A percentile compares a stretch with the other conserved stretches of the same genome.
These are phyloP conservation scores for Glaucopsyche alexis DNA, from an alignment of 2,888 invertebrate species.

Conservation along the genomic window DNA sequence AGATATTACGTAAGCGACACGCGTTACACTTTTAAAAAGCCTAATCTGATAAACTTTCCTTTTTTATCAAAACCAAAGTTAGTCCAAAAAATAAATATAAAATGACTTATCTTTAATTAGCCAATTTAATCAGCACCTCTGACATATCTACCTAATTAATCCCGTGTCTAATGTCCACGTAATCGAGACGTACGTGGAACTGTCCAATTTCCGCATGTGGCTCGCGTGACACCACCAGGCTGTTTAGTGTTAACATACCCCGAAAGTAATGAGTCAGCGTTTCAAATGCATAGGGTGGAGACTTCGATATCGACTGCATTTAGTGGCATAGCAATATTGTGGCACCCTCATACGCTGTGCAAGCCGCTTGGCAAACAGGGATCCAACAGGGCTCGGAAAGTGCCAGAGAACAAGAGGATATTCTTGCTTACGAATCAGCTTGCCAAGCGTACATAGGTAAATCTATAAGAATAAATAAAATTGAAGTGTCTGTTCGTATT, in stretches of 20 bases:
- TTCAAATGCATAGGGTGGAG: not conserved
- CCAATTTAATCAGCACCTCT: not conserved
- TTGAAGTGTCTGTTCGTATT: too few species aligned
- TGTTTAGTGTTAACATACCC: not conserved
- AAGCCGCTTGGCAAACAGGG: too few species aligned
- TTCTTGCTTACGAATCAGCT: too few species aligned
- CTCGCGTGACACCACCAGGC: not conserved
- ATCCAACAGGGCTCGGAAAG: too few species aligned
- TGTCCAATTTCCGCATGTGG: constrained; percentile 4
- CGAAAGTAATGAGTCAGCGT: constrained; percentile 3
- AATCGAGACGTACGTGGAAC: constrained; percentile 16
- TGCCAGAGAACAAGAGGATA: too few species aligned
- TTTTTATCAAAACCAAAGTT: too few species aligned
- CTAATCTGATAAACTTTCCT: too few species aligned
- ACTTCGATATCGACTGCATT: not conserved
- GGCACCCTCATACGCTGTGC: not conserved
- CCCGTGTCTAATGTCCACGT: not conserved
- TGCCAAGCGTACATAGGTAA: too few species aligned
- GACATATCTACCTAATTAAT: not conserved
- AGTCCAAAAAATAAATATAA: too few species aligned
- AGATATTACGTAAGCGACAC: too few species aligned
- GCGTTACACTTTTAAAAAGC: too few species aligned
- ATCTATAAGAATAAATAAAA: too few species aligned
- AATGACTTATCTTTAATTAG: not conserved
- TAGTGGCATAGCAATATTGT: not conserved